Percentiles rank a stretch among this genome's conserved stretches.
Evolutionary conservation across 2,888 invertebrate genomes (phyloP).

Genomic region (Lochmaea capreae): DNA sequence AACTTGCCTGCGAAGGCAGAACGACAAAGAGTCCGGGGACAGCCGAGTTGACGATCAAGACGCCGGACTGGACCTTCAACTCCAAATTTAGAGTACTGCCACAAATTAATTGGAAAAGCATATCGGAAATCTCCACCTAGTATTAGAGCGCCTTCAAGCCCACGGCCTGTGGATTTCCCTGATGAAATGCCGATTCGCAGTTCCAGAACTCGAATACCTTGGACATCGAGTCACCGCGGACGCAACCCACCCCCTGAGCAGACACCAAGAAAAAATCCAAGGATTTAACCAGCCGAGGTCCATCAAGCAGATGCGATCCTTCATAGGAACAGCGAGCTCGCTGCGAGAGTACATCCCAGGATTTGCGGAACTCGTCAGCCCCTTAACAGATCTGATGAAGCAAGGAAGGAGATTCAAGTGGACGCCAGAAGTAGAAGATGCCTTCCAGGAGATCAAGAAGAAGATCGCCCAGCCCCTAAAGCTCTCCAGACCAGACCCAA

Average conservation of each 20-base stretch:
- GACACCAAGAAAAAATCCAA: conserved; percentile 33
- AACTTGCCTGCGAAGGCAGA: too few relatives aligned
- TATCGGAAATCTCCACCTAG: conserved; percentile 37
- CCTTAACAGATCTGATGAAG: conserved; percentile 44
- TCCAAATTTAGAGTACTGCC: too few relatives aligned
- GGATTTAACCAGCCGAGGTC: conserved; percentile 24
- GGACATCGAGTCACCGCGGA: conserved; percentile 37
- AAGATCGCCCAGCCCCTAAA: conserved; percentile 37
- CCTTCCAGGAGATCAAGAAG: conserved; percentile 39
- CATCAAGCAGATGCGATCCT: conserved; percentile 40
- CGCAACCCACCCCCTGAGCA: conserved; percentile 34
- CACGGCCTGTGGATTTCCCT: conserved; percentile 36
- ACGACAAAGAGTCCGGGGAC: too few relatives aligned
- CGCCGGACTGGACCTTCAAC: too few relatives aligned
- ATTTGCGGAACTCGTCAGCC: conserved; percentile 40
- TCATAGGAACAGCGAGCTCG: conserved; percentile 43
- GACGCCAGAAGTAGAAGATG: conserved; percentile 29
- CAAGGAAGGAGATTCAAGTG: conserved; percentile 37
- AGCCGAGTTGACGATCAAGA: too few relatives aligned
- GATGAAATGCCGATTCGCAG: conserved; percentile 43
- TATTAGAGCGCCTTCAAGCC: conserved; percentile 41
- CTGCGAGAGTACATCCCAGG: too few relatives aligned
- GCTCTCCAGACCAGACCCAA: too few relatives aligned
- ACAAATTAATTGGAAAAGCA: too few relatives aligned
- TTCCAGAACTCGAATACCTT: conserved; percentile 32